Base-by-base conservation (phyloP, 2,797 vertebrate species). In the Gila robusta region DNA sequence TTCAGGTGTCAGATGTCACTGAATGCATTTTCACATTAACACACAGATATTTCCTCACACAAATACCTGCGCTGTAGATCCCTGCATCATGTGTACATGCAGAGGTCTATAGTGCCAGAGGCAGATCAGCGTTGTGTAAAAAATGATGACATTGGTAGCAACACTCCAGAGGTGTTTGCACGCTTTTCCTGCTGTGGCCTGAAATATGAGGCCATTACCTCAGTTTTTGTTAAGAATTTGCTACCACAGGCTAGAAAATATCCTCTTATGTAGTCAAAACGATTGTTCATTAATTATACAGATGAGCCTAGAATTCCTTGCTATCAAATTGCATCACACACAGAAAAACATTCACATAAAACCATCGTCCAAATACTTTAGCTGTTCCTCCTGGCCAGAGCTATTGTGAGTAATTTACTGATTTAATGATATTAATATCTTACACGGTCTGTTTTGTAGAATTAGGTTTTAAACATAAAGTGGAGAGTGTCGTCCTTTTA, bases 101-200 rank as follows among this genome's bases (percentile, higher is more conserved):
- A 76, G 47, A 82, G 64, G 76, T 71, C n/a, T 17, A 41, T 37
- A 70, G 62, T 74, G 70, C 71, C 76, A 59, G 62, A 71, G 83
- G 82, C 77, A 54, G 81, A 76, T 54, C 76, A 59, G 66, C 67
- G 6, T 52, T 6, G 52, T 81, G 39, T 76, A 82, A 83, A 77
- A 82, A 83, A 83, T 86, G 84, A 87, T 84, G 88, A 86, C 81
- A 88, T 37, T 64, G 44, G 32, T 80, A 62, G 78, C 66, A 81
- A 81, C 35, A 49, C 77, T 71, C 44, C 84, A 14, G 67, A 78
- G 83, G 79, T 87, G 62, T 83, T 76, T 79, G 52, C 66, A 47
- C 12, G 5, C 26, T 6, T 62, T 84, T 78, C 64, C 74, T 32
- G 47, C 52, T 69, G 59, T 85, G 47, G 59, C 19, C 79, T 54